Conservation (phyloP, 2,888 invertebrate species). For the Thalpophila matura region DNA sequence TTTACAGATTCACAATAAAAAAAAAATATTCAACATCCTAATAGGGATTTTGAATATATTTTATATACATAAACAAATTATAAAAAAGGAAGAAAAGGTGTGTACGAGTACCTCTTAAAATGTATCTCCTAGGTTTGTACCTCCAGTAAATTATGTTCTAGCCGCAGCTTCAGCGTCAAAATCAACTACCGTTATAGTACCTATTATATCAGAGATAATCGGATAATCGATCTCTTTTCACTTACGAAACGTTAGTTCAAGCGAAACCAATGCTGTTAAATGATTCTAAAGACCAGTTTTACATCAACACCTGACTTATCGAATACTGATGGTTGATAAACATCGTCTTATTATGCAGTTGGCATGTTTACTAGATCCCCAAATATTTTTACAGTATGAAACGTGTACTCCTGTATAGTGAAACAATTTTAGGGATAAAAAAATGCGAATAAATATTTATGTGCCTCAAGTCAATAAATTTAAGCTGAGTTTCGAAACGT, state of each 20-base stretch:
- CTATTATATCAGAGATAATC: background rate
- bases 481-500: slow-evolving; percentile 80
- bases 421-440: slow-evolving; percentile 66
- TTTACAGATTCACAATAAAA: no score
- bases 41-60: no score
- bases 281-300: slow-evolving; percentile 26
- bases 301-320: slow-evolving; percentile 50
- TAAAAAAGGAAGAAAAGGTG: no score
- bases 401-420: slow-evolving; percentile 38
- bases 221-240: slow-evolving; percentile 19
- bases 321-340: slow-evolving; percentile 46
- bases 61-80: no score
- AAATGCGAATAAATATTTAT: slow-evolving; percentile 80
- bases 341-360: slow-evolving; percentile 49
- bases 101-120: no score
- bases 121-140: no score
- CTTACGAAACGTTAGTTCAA: slow-evolving; percentile 10
- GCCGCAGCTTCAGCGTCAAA: background rate
- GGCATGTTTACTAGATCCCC: slow-evolving; percentile 49
- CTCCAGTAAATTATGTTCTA: background rate
- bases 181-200: background rate
- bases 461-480: slow-evolving; percentile 74
- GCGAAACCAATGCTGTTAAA: slow-evolving; percentile 1
- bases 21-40: no score
- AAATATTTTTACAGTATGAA: slow-evolving; percentile 49